Evolutionary conservation across 2,113 vertebrate genomes (phyloP), one percentile per base, ranked within the genome.

Genomic region (Ageneiosus marmoratus): DNA sequence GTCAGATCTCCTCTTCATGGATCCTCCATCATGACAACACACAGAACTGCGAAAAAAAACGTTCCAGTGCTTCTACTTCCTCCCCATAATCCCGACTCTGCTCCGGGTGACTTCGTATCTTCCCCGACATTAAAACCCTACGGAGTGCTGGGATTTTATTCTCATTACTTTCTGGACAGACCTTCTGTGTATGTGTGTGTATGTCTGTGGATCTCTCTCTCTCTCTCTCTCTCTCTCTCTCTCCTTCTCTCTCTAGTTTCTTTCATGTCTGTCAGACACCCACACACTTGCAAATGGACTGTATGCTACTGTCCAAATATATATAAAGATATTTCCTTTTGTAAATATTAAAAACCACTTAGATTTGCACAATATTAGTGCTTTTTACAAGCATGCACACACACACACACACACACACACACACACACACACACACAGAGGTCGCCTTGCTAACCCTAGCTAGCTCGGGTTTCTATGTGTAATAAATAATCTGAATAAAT

Each of bases 221-320:
- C n/a, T n/a, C n/a, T n/a, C 27, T 10, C 20, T 27, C 53, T 34
- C 18, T 50, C n/a, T 79, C 67, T 56, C 13, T 46, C 51, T 72
- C 0, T 46, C 27, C 22, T 5, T 44, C 41, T 37, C 70, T 65
- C 16, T 67, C 15, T 6, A n/a, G 7, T 46, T 46, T 46, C 46
- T 46, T 46, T 46, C 5, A 46, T 9, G 46, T 46, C 46, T 46
- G 46, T 46, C 7, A 41, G 32, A 70, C 22, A 70, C 37, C 41
- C 65, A 70, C 69, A 72, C 41, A 72, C 69, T 89, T 92, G 92
- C 92, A 92, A 87, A 86, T 93, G 86, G 87, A 91, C 84, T 93
- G 92, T 94, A 94, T 94, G 90, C 89, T 92, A 89, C 92, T 93
- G 90, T 89, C 89, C 94, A 91, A 90, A 94, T 93, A 50, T 94